Percentiles rank a stretch among this genome's conserved stretches.
These are phyloP conservation scores for Xanthorhoe spadicearia DNA, from an alignment of 2,888 invertebrate genomes.

Conservation along the genomic window DNA sequence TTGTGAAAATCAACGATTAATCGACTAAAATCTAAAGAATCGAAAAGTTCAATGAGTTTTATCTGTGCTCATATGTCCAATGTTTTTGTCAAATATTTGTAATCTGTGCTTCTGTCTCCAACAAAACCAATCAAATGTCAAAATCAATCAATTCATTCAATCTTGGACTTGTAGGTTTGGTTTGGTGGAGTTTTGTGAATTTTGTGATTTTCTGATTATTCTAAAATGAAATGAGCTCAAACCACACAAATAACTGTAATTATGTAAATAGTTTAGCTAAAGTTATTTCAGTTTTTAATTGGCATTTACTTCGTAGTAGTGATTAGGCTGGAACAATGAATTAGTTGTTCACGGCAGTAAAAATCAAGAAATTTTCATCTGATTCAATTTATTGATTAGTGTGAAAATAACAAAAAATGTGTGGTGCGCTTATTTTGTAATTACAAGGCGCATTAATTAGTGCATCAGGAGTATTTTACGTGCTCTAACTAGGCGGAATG, in stretches of 20 bases:
- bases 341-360: constrained; percentile 5
- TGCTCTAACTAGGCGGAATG: constrained; percentile 60
- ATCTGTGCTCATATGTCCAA: background rate
- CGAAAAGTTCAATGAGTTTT: too few relatives aligned
- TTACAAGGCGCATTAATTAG: constrained; percentile 7
- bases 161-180: constrained; percentile 1
- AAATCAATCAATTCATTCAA: constrained; percentile 15
- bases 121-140: constrained; percentile 8
- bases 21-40: constrained; percentile 16
- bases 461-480: constrained; percentile 18
- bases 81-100: too few relatives aligned
- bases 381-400: constrained; percentile 29
- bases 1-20: background rate
- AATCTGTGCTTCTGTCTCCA: background rate
- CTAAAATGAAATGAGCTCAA: constrained; percentile 12
- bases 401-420: constrained; percentile 26
- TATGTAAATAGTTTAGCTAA: background rate
- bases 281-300: background rate
- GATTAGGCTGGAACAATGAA: constrained; percentile 19
- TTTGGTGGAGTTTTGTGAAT: constrained; percentile 5
- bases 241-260: background rate
- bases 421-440: constrained; percentile 19
- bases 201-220: constrained; percentile 10
- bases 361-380: constrained; percentile 19
- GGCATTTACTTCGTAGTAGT: constrained; percentile 9